These are phyloP conservation scores for Drosophila imparisetae DNA, from an alignment of 2,888 invertebrate genomes.

Conservation along the genomic window DNA sequence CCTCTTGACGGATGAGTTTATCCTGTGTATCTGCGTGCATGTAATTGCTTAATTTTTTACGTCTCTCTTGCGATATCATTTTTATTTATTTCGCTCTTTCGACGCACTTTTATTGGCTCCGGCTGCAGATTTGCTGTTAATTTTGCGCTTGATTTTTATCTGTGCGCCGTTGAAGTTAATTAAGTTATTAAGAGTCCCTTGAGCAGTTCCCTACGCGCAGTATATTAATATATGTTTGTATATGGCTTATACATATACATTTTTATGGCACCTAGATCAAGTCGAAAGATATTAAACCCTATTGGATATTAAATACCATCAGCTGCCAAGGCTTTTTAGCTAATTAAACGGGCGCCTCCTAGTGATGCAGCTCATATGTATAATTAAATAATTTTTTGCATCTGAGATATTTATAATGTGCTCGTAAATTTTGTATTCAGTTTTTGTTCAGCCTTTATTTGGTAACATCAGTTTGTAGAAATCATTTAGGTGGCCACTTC, in stretches of 20 bases:
- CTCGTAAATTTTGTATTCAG: conserved; percentile 21
- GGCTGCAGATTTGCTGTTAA: conserved; percentile 60
- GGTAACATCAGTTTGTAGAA: background rate
- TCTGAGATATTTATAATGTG: conserved; percentile 21
- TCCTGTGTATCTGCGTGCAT: conserved; percentile 55
- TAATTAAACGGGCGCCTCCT: conserved; percentile 60
- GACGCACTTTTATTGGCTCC: conserved; percentile 50
- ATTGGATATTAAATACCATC: conserved; percentile 7
- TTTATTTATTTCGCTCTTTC: conserved; percentile 46
- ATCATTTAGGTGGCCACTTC: background rate
- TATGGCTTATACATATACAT: conserved; percentile 25
- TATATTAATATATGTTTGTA: conserved; percentile 42
- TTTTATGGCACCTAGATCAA: conserved; percentile 73
- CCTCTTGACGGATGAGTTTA: conserved; percentile 13
- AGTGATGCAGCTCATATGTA: conserved; percentile 31
- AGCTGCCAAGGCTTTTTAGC: conserved; percentile 57
- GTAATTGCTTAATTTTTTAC: conserved; percentile 73
- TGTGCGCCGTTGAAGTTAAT: conserved; percentile 61
- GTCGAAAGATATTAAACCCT: conserved; percentile 56
- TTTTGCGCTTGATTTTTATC: conserved; percentile 75
- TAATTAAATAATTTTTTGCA: conserved; percentile 16
- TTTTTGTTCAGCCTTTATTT: background rate
- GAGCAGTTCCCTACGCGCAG: conserved; percentile 29
- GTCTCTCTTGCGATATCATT: conserved; percentile 43
- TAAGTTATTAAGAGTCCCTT: conserved; percentile 72